Conservation (phyloP, 2,888 invertebrate genomes). For the Cantharis rufa region DNA sequence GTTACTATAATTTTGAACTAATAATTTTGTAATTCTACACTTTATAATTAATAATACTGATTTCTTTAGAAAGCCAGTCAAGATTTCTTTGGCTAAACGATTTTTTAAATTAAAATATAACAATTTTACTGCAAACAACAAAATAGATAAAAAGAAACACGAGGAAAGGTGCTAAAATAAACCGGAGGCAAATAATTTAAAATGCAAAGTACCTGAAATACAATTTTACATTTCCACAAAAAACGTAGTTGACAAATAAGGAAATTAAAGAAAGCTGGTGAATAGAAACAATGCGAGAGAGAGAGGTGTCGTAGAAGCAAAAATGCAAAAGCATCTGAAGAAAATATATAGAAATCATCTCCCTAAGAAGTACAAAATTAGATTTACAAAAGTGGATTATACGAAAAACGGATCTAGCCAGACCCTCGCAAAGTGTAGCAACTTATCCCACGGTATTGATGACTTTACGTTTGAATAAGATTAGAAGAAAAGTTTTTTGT, state of each 20-base stretch:
- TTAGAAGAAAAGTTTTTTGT: neutral
- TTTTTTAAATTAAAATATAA: neutral
- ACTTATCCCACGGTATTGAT: neutral
- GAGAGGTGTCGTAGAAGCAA: neutral
- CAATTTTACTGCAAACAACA: neutral
- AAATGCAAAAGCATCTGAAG: neutral
- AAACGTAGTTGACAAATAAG: neutral
- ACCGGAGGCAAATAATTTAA: neutral
- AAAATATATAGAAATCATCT: neutral
- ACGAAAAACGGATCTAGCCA: neutral
- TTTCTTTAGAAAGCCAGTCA: neutral
- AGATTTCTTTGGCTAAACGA: neutral
- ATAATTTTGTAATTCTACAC: neutral
- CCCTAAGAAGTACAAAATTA: neutral
- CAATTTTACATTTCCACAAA: neutral
- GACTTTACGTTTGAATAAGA: neutral
- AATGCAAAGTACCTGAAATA: neutral
- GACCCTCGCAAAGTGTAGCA: neutral
- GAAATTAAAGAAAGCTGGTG: neutral
- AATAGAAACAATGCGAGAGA: neutral
- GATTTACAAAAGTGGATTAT: neutral
- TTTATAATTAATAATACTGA: too few species aligned
- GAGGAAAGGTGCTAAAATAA: neutral
- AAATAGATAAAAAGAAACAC: neutral
- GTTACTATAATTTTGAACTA: neutral